Evolutionary conservation across 1,140 invertebrate genomes (phyloP).

Genomic region (Adoxophyes honmai): DNA sequence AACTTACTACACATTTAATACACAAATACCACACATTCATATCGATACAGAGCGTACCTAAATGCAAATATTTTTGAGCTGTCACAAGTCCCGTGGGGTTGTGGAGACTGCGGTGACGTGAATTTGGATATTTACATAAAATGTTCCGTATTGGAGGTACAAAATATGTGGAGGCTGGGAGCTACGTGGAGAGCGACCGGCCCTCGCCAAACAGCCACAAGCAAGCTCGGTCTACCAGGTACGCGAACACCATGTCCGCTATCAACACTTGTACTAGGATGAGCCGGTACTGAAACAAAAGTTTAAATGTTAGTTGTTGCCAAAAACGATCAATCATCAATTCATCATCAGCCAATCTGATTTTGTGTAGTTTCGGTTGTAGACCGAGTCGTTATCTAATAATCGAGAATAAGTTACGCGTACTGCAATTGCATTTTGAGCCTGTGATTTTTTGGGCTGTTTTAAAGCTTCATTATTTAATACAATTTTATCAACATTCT

Average conservation of each 20-base stretch:
- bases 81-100: slow-evolving; percentile 15
- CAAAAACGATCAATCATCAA: too few relatives aligned
- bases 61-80: slow-evolving; percentile 67
- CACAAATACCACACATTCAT: slow-evolving; percentile 57
- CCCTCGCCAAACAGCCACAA: slow-evolving; percentile 94
- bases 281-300: slow-evolving; percentile 87
- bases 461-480: too few relatives aligned
- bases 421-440: too few relatives aligned
- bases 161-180: not conserved
- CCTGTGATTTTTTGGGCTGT: too few relatives aligned
- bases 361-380: too few relatives aligned
- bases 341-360: too few relatives aligned
- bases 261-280: slow-evolving; percentile 88
- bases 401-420: too few relatives aligned
- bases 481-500: too few relatives aligned
- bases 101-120: too few relatives aligned
- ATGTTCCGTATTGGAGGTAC: not conserved
- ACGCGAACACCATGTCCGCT: slow-evolving; percentile 90
- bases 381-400: too few relatives aligned
- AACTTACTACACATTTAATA: slow-evolving; percentile 60
- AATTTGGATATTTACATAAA: too few relatives aligned
- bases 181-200: slow-evolving; percentile 62
- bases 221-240: slow-evolving; percentile 89
- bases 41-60: slow-evolving; percentile 31
- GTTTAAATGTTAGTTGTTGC: too few relatives aligned